Base-by-base conservation (phyloP, 2,797 vertebrate genomes). In the Sciurus vulgaris region DNA sequence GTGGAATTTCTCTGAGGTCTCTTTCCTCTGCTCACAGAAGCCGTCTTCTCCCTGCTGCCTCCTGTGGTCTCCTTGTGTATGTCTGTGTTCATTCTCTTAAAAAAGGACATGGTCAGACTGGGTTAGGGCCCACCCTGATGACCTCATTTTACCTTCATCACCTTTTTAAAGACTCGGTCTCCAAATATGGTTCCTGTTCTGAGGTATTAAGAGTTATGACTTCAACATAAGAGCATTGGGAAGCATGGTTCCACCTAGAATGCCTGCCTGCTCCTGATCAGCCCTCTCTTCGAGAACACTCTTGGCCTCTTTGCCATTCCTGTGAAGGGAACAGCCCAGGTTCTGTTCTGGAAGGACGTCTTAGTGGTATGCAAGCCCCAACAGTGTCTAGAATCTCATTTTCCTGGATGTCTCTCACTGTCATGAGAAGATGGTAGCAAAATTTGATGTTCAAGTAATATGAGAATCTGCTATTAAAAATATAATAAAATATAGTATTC, bases 361-460 rank as follows among this genome's bases (percentile, higher is more conserved):
- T 78, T 84, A 78, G 78, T 67, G 26, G 35, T 17, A 20, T 8
- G 17, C 82, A 77, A 20, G 38, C 28, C 7, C 2, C n/a, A 20
- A 76, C 20, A 51, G n/a, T 18, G 20, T 61, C 61, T 33, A 26
- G 79, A 67, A 74, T 14, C 28, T 83, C 33, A 28, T 26, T 87
- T n/a, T 47, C 18, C 47, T 72, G 22, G 56, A 59, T 35, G 41
- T 92, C 44, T 6, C 15, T 47, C 28, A 47, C 18, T 44, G 15
- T 67, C n/a, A 49, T 17, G 74, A 86, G 0, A 13, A 20, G 28
- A 83, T 15, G 49, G 65, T 28, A 74, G 20, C 49, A 49, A 86
- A 86, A 78, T 44, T 44, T 56, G 67, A 73, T 82, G 56, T 83
- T 84, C 85, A 87, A 76, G 63, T 56, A 74, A 72, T 30, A 56